Percentiles rank a stretch among this genome's conserved stretches.
phyloP scores from a whole-genome alignment of 2,113 vertebrate genomes.

The Polypterus bichir region DNA sequence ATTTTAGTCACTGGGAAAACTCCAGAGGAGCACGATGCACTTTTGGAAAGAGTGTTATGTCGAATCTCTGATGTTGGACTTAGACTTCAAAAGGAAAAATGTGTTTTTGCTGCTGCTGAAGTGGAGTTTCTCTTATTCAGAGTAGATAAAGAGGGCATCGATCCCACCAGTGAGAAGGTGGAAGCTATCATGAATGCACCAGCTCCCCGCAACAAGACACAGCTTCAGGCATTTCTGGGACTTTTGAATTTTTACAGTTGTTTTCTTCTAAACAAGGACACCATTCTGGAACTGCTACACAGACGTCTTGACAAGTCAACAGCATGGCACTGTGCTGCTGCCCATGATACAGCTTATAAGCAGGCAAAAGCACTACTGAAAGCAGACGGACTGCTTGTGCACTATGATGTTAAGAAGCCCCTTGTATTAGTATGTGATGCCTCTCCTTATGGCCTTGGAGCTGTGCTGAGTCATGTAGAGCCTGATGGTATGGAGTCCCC shows the following conservation, averaged over 20 bases:
- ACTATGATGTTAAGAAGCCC: constrained; percentile 8
- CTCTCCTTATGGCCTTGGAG: constrained; percentile 5
- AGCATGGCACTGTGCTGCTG: not conserved
- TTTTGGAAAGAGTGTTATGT: no score
- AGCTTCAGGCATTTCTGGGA: constrained; percentile 10
- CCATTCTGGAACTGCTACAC: constrained; percentile 2
- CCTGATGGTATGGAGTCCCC: constrained; percentile 6
- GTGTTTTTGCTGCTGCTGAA: not conserved
- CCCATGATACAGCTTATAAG: not conserved
- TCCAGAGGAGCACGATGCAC: no score
- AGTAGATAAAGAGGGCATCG: constrained; percentile 1
- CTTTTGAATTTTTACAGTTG: constrained; percentile 14
- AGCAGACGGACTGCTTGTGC: not conserved
- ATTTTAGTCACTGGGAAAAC: no score
- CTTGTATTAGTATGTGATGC: constrained; percentile 6
- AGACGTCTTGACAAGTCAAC: not conserved
- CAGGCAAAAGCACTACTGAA: constrained; percentile 1
- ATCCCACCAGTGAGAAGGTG: constrained; percentile 2
- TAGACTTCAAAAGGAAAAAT: no score
- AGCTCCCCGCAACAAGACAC: not conserved
- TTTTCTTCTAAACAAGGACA: constrained; percentile 9
- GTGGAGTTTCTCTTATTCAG: constrained; percentile 5
- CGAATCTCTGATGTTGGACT: no score
- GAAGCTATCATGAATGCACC: constrained; percentile 4
- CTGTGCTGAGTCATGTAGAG: not conserved